Percentiles rank a stretch among this genome's conserved stretches.
Evolutionary conservation across 2,113 vertebrate genomes (phyloP).

Genomic region (Diglossa brunneiventris): DNA sequence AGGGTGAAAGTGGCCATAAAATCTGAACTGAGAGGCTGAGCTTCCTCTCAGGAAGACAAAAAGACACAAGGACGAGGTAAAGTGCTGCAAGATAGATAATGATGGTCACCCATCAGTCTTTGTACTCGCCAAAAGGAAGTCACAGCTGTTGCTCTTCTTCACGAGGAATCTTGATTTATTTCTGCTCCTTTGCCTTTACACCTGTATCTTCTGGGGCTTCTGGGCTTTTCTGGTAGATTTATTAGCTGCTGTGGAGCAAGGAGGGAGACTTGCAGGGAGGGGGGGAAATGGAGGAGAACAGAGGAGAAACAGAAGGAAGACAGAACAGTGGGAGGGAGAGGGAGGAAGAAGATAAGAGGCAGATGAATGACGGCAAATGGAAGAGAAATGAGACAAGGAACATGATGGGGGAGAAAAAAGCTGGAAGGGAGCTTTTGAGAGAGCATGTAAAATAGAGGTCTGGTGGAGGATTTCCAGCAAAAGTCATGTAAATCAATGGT

Average conservation of each 20-base stretch:
- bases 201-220: conserved; percentile 11
- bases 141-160: conserved; percentile 16
- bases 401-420: conserved; percentile 5
- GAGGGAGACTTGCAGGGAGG: neutral
- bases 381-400: conserved; percentile 38
- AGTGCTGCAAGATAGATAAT: neutral
- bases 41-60: neutral
- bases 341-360: conserved; percentile 24
- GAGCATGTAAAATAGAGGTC: conserved; percentile 14
- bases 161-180: neutral
- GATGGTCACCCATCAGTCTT: conserved; percentile 42
- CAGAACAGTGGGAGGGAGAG: conserved; percentile 36
- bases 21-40: neutral
- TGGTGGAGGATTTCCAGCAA: conserved; percentile 51
- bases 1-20: neutral
- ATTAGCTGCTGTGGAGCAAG: conserved; percentile 46
- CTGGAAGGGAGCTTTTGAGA: conserved; percentile 10
- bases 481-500: conserved; percentile 75
- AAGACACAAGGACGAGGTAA: neutral
- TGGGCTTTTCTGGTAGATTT: conserved; percentile 53
- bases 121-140: neutral
- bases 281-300: conserved; percentile 2
- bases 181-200: conserved; percentile 9
- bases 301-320: conserved; percentile 43
- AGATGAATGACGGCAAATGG: conserved; percentile 63